Evolutionary conservation across 2,888 invertebrate species (phyloP), one percentile per base, ranked within the genome.

Genomic region (Iselma pallidipennis): DNA sequence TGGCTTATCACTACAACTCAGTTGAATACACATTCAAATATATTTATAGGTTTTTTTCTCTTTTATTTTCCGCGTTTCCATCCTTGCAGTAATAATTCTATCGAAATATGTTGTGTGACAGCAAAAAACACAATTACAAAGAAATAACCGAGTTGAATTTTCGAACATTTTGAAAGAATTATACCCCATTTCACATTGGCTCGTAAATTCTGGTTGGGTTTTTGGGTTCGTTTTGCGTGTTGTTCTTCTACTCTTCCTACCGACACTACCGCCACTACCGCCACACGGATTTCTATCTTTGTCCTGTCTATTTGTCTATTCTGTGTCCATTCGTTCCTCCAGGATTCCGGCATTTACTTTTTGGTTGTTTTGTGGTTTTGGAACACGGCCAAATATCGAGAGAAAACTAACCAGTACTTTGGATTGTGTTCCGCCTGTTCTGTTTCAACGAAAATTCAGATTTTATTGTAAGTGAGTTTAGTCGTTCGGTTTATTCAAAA

Each of bases 111-210:
- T 16, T 16, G 37, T 37, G 45, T 12, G 16, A 45, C 21, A 61
- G 61, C 68, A 66, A 67, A 68, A n/a, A n/a, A n/a, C n/a, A 66
- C 64, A 67, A 66, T 70, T 65, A 68, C 58, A 45, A 49, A 49
- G 61, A 57, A 60, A 66, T 61, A 66, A 69, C 62, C 63, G 65
- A 66, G 62, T n/a, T 59, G 63, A 65, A 62, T 53, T 48, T 55
- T 66, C 50, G 59, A 63, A 64, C 67, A 65, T 61, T 65, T 53
- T 57, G 57, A 42, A n/a, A n/a, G n/a, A n/a, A 61, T 54, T 64
- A 59, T 65, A 67, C 67, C 60, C 67, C 66, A 68, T 70, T 70
- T 67, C 68, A 66, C 68, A 61, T 66, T 54, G 59, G 55, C 61
- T 54, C 62, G 63, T 70, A 68, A 68, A 68, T 70, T 57, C n/a